Percentiles rank a stretch among this genome's conserved stretches.
These are phyloP conservation scores for Lepidotrigona ventralis DNA, from an alignment of 1,140 invertebrate genomes.

Conservation along the genomic window DNA sequence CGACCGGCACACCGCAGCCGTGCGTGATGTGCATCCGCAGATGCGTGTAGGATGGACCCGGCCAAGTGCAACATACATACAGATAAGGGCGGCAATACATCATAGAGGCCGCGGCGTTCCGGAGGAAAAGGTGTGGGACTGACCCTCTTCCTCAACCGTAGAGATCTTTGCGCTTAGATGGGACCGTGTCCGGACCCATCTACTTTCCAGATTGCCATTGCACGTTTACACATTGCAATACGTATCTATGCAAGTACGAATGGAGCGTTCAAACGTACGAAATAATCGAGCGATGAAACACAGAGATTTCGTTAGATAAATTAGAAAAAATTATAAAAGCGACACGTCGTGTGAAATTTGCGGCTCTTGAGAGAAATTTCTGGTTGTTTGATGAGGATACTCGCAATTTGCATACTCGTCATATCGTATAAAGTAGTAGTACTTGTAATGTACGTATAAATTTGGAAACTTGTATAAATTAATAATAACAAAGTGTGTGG, in stretches of 20 bases:
- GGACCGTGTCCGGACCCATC: conserved; percentile 16
- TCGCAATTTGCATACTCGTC: no score
- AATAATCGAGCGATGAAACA: neutral
- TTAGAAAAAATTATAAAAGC: neutral
- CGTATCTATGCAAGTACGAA: conserved; percentile 9
- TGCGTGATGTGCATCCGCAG: conserved; percentile 66
- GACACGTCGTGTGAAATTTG: neutral
- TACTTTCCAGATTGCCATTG: neutral
- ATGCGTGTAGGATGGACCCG: conserved; percentile 47
- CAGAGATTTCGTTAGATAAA: no score
- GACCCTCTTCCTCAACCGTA: conserved; percentile 34
- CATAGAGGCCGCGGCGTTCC: conserved; percentile 56
- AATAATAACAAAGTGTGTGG: no score
- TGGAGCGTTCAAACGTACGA: neutral
- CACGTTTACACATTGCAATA: neutral
- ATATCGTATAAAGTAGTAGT: no score
- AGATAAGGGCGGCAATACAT: conserved; percentile 68
- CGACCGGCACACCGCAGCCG: conserved; percentile 53
- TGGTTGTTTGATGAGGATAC: no score
- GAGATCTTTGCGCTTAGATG: conserved; percentile 54
- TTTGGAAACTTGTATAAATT: no score
- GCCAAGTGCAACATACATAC: conserved; percentile 52
- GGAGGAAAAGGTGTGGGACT: conserved; percentile 1
- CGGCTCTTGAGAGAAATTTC: no score
- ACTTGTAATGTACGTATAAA: no score